Evolutionary conservation across 2,797 vertebrate species (phyloP).

Genomic region (Mus spretus): DNA sequence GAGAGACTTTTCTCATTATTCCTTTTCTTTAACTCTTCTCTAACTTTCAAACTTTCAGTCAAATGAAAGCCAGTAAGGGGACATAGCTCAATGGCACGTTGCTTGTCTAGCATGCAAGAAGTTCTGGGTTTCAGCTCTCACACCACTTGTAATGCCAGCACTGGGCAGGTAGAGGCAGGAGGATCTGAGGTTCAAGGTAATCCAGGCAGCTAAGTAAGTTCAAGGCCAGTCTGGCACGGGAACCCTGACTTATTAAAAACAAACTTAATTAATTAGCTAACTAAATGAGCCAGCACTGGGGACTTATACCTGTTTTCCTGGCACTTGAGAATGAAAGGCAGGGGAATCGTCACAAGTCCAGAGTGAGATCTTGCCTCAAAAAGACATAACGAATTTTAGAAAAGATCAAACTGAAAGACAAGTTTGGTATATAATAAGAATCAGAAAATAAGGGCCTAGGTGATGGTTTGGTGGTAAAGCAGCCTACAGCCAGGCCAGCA

Average conservation of each 20-base stretch:
- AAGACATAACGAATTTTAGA: neutral
- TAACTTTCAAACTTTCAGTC: slow-evolving; percentile 35
- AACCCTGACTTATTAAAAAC: neutral
- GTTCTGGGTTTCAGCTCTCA: neutral
- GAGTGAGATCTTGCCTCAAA: neutral
- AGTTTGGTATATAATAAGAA: slow-evolving; percentile 20
- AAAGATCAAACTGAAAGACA: slow-evolving; percentile 26
- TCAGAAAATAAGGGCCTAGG: neutral
- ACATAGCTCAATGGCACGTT: neutral
- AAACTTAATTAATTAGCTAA: neutral
- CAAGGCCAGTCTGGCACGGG: neutral
- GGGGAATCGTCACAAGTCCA: neutral
- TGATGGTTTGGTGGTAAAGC: neutral
- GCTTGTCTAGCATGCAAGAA: neutral
- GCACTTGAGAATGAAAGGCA: neutral
- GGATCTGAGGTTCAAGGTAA: neutral
- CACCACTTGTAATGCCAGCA: neutral
- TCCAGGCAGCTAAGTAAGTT: neutral
- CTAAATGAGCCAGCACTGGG: neutral
- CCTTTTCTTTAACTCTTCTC: neutral
- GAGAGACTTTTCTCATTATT: neutral
- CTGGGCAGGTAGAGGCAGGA: neutral
- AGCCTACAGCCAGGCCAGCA: too few species aligned
- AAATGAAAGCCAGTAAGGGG: neutral
- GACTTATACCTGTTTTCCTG: neutral